Evolutionary conservation across 2,888 invertebrate species (phyloP), one percentile per base, ranked within the genome.

Genomic region (Chloroclystis v-ata): DNA sequence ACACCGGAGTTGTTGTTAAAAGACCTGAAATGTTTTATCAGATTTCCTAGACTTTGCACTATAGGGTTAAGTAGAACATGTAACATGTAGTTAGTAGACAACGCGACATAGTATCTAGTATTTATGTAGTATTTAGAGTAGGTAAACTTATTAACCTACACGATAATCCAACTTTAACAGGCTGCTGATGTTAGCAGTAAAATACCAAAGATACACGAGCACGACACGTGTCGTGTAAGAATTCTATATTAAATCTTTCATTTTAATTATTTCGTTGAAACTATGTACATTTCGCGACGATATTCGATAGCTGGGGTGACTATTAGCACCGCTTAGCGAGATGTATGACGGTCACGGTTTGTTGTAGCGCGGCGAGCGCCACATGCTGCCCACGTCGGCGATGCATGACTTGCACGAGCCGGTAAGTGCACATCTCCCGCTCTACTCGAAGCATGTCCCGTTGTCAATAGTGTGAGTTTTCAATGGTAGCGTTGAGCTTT

Each of bases 381-480:
- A 89, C 60, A 77, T 89, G 80, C 84, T 89, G 75, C 83, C 89
- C 54, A 86, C 89, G 57, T 85, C 89, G 63, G 88, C 89, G 66
- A 87, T 89, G 81, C 89, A 90, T 79, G 89, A 89, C 65, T 80
- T 89, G 74, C 89, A 89, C 74, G 89, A 89, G 59, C 84, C 89
- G 87, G 90, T 89, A 77, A 89, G 89, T 89, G 77, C 75, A 74
- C 70, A 45, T 47, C 69, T 70, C 66, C 64, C 68, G 43, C 43
- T 46, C 47, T 32, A 38, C 48, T 52, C 50, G 53, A 52, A 66
- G 72, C 69, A 68, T 69, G 68, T 62, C 67, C 75, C 65, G 60
- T 70, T 56, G 62, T 61, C 70, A 62, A 72, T 68, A 68, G 67
- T 66, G 63, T 68, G 67, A 69, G 75, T 73, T 75, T 76, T 69